A percentile compares a stretch with the other conserved stretches of the same genome.
phyloP scores from a whole-genome alignment of 2,113 vertebrate species.

The Miniopterus natalensis region DNA sequence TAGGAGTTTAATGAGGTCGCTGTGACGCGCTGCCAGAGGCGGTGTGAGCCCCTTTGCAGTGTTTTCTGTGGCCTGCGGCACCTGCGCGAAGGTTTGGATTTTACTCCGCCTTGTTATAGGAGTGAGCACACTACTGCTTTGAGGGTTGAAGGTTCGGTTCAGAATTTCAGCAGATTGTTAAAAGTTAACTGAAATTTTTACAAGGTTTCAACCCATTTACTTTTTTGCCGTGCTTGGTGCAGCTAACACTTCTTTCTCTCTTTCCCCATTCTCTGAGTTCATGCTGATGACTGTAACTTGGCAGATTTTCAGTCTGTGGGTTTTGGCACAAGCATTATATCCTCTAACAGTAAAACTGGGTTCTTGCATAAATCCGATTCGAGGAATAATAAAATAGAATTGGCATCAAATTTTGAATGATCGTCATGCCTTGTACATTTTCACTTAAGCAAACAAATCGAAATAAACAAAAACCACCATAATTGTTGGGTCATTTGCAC shows the following conservation, averaged over 20 bases:
- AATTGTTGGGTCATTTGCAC: not conserved
- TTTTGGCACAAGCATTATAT: not conserved
- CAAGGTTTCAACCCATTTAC: not conserved
- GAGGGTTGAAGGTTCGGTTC: not conserved
- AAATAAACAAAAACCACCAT: not conserved
- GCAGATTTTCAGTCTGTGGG: not conserved
- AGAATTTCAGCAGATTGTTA: not conserved
- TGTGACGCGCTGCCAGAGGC: not conserved
- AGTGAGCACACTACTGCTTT: not conserved
- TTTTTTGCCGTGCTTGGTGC: not conserved
- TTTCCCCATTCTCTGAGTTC: not conserved
- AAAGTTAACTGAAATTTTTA: not conserved
- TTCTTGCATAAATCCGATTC: not conserved
- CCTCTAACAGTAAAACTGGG: not conserved
- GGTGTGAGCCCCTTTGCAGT: not conserved
- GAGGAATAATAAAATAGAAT: not conserved
- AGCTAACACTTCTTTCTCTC: not conserved
- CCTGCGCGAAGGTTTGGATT: not conserved
- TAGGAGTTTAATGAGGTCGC: conserved; percentile 22
- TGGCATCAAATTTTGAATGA: not conserved
- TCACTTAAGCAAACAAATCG: not conserved
- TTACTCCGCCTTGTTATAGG: not conserved
- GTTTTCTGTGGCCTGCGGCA: not conserved
- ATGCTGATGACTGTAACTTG: not conserved
- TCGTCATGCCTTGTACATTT: not conserved